Evolutionary conservation across 2,113 vertebrate genomes (phyloP), one percentile per base, ranked within the genome.

Genomic region (Pelvicachromis taeniatus): DNA sequence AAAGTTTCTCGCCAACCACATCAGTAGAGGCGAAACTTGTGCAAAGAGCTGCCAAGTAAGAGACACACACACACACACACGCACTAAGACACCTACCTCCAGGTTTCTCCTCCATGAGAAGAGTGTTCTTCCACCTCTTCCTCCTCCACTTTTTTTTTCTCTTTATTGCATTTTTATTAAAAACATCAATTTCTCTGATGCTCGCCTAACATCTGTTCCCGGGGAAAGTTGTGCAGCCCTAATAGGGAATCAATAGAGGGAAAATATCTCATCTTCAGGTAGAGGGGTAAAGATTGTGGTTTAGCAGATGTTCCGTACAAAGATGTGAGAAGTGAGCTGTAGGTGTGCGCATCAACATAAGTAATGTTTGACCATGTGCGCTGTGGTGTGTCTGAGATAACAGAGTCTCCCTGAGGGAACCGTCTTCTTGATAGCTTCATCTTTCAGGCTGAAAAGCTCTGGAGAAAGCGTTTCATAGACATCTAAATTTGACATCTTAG

Each of bases 1-100:
- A 95, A 95, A 94, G 91, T 95, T 95, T 95, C 90, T 94, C 81
- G 80, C 90, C 93, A 94, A 93, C 90, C 88, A 90, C 93, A 90
- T 95, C 91, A 95, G 94, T 92, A 70, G 88, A 91, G 85, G 85
- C 77, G 80, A 93, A 94, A 95, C 94, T 95, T 94, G 92, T 90
- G 93, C 92, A 94, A 93, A 91, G 86, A 84, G 81, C 93, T 93
- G 93, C 93, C 91, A 93, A 94, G 92, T 88, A 83, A 93, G 83
- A 91, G 31, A 38, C 40, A 12, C 11, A 4, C 38, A 12, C 82
- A 88, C 83, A 89, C 68, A 88, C 87, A 88, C 88, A 87, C 75
- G 58, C 80, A 82, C 58, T 31, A 26, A 83, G 63, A 83, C 87
- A 86, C 91, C 91, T 92, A 87, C 90, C 89, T 91, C 50, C 83